phyloP scores from a whole-genome alignment of 1,140 invertebrate species.

The Drosophila pectinifera region DNA sequence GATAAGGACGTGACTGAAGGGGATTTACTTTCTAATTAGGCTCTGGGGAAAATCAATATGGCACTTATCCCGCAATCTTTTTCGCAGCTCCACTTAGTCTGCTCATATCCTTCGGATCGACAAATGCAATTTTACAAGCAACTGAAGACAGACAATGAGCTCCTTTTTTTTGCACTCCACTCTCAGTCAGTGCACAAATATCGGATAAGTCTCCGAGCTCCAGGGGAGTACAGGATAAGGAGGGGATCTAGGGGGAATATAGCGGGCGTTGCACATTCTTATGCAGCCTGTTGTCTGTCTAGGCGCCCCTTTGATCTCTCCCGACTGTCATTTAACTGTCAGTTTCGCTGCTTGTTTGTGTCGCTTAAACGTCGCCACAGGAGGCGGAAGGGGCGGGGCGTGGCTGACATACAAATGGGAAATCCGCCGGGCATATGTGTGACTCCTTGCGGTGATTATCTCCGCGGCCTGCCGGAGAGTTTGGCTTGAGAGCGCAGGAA shows the following conservation, averaged over 20 bases:
- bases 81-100: conserved; percentile 21
- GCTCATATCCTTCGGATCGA: conserved; percentile 44
- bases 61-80: conserved; percentile 8
- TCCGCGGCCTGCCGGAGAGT: conserved; percentile 12
- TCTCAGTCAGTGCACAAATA: conserved; percentile 35
- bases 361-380: conserved; percentile 69
- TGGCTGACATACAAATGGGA: conserved; percentile 31
- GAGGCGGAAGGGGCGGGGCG: conserved; percentile 25
- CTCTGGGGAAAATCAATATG: conserved; percentile 44
- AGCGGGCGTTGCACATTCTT: conserved; percentile 42
- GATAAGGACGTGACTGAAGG: conserved; percentile 55
- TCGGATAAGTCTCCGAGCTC: conserved; percentile 35
- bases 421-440: conserved; percentile 21
- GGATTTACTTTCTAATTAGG: conserved; percentile 50
- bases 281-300: conserved; percentile 50
- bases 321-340: conserved; percentile 71
- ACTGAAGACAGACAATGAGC: conserved; percentile 49
- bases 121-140: conserved; percentile 63
- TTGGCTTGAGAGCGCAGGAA: background rate
- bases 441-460: conserved; percentile 39
- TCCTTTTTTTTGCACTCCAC: conserved; percentile 5
- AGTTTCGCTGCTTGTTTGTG: conserved; percentile 63
- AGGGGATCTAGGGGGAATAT: background rate
- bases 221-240: background rate
- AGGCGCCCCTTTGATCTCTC: conserved; percentile 34